Evolutionary conservation across 2,888 invertebrate genomes (phyloP).

Genomic region (Megalurothrips usitatus): DNA sequence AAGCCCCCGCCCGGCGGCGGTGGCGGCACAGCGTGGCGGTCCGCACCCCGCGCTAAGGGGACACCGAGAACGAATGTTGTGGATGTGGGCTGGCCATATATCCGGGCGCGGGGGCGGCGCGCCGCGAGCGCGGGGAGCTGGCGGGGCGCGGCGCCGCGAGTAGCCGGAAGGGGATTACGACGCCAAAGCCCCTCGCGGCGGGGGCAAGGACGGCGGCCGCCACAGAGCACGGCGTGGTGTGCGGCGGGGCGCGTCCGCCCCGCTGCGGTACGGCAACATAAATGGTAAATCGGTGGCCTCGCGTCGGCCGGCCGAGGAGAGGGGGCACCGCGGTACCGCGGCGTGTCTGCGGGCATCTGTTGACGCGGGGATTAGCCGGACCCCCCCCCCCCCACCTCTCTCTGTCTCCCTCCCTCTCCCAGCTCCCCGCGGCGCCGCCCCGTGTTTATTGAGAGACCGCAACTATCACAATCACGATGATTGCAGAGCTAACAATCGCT

Average conservation of each 20-base stretch:
- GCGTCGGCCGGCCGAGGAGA: no score
- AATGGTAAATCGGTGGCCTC: no score
- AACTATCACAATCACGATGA: constrained; percentile 5
- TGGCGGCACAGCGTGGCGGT: no score
- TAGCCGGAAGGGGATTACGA: neutral
- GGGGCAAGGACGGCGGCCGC: no score
- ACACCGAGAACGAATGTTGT: neutral
- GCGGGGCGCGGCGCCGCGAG: neutral
- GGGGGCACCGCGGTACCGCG: no score
- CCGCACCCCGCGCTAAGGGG: neutral
- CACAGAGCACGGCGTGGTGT: no score
- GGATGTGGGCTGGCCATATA: neutral
- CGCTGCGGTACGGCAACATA: no score
- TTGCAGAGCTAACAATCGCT: neutral
- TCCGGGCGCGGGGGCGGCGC: neutral
- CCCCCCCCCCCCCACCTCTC: no score
- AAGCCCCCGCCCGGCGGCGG: no score
- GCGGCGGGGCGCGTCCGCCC: no score
- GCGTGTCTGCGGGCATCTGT: neutral
- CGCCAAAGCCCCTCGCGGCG: neutral
- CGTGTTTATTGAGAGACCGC: constrained; percentile 6
- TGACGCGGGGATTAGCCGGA: neutral
- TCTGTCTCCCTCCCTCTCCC: neutral
- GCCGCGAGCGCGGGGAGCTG: neutral
- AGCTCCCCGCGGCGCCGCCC: neutral